Percentiles rank a stretch among this genome's conserved stretches.
Conservation (phyloP, 2,797 vertebrate genomes). For the Chelonia mydas region DNA sequence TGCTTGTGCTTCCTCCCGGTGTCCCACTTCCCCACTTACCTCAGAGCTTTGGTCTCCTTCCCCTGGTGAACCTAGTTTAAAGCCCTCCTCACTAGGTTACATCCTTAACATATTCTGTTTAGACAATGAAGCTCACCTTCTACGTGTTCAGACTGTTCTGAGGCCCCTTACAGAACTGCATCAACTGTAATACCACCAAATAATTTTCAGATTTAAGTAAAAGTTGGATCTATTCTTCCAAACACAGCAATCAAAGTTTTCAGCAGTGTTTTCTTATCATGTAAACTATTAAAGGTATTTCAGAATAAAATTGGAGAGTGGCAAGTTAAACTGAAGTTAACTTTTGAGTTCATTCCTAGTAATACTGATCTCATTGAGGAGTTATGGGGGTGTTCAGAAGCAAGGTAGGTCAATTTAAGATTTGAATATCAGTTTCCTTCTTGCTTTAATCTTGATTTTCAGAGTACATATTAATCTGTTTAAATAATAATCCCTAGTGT, state of each 20-base stretch:
- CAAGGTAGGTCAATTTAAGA: rapidly evolving
- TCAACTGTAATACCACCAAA: neutral
- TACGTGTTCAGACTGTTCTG: neutral
- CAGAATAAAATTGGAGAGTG: neutral
- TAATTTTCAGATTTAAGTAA: neutral
- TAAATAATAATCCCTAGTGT: neutral
- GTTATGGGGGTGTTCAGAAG: neutral
- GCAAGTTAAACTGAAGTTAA: neutral
- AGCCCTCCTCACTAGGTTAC: too few species aligned
- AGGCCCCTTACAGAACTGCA: neutral
- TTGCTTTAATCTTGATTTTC: neutral
- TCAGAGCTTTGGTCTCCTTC: too few species aligned
- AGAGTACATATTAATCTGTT: neutral
- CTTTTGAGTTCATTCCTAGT: neutral
- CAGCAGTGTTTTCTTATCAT: too few species aligned
- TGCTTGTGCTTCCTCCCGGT: too few species aligned
- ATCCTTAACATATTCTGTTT: neutral
- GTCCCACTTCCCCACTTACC: too few species aligned
- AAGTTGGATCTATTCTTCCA: neutral
- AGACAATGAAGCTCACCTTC: neutral
- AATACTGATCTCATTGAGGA: neutral
- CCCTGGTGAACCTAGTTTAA: too few species aligned
- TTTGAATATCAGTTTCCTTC: neutral
- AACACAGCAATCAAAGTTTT: neutral
- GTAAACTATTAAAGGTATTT: neutral